Conservation (phyloP, 1,140 invertebrate genomes). For the Ephestia elutella region DNA sequence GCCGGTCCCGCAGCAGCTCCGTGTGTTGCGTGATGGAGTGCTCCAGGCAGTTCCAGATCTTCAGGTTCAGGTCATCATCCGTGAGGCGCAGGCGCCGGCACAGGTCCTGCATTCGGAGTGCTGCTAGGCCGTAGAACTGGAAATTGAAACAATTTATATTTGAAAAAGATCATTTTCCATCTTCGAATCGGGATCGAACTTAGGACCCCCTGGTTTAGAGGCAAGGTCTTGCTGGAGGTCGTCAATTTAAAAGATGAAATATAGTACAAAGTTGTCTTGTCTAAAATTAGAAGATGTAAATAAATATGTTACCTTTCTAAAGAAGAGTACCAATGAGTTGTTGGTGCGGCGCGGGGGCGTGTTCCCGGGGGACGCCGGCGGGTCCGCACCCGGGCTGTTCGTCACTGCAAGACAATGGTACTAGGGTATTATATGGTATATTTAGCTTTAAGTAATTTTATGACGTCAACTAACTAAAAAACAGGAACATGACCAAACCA, state of each 20-base stretch:
- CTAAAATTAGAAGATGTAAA: too few species aligned
- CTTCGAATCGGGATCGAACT: too few species aligned
- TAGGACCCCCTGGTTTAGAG: too few species aligned
- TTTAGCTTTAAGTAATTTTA: too few species aligned
- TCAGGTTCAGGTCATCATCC: constrained; percentile 85
- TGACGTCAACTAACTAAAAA: too few species aligned
- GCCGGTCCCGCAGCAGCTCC: constrained; percentile 90
- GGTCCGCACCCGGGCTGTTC: not conserved
- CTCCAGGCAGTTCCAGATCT: constrained; percentile 98
- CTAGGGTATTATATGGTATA: too few species aligned
- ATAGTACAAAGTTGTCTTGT: too few species aligned
- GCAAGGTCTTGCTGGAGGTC: too few species aligned
- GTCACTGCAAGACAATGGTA: too few species aligned
- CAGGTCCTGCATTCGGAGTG: constrained; percentile 91
- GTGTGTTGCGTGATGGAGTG: constrained; percentile 90
- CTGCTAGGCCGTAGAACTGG: constrained; percentile 94
- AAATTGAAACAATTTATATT: constrained; percentile 16
- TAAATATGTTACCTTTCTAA: constrained; percentile 80
- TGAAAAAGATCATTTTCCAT: too few species aligned
- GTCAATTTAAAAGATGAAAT: too few species aligned
- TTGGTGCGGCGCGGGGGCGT: constrained; percentile 43
- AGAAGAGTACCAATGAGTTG: constrained; percentile 82
- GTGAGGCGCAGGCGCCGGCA: constrained; percentile 86
- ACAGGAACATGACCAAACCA: too few species aligned
- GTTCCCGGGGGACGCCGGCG: not conserved